Percentiles rank a stretch among this genome's conserved stretches.
Evolutionary conservation across 2,113 vertebrate genomes (phyloP).

Genomic region (Cochlearius cochlearius): DNA sequence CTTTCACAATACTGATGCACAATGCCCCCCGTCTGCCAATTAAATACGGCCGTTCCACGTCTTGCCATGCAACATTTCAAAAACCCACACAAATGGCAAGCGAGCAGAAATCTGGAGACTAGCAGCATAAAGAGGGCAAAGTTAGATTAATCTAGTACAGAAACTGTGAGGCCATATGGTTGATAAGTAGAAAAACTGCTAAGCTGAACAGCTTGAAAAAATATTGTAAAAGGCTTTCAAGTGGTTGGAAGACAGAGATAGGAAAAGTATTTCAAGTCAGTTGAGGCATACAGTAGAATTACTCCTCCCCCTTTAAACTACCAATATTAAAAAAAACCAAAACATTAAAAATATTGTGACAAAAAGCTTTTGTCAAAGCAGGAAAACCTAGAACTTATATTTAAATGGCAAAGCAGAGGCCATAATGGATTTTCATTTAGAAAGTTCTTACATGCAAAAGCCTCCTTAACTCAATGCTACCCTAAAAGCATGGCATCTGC

Average conservation of each 20-base stretch:
- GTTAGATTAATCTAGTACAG: not conserved
- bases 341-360: not conserved
- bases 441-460: not conserved
- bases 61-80: not conserved
- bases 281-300: not conserved
- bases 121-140: not conserved
- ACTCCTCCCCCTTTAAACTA: not conserved
- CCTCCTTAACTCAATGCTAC: not conserved
- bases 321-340: not conserved
- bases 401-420: not conserved
- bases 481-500: not conserved
- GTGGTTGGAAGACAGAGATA: not conserved
- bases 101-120: not conserved
- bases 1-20: not conserved
- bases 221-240: not conserved
- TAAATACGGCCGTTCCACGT: not conserved
- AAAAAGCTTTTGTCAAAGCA: not conserved
- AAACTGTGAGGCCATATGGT: not conserved
- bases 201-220: not conserved
- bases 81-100: not conserved
- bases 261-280: not conserved
- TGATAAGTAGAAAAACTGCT: not conserved
- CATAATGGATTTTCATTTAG: not conserved
- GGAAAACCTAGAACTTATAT: not conserved
- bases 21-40: not conserved